Conservation (phyloP, 2,797 vertebrate species). For the Leptodactylus fallax region DNA sequence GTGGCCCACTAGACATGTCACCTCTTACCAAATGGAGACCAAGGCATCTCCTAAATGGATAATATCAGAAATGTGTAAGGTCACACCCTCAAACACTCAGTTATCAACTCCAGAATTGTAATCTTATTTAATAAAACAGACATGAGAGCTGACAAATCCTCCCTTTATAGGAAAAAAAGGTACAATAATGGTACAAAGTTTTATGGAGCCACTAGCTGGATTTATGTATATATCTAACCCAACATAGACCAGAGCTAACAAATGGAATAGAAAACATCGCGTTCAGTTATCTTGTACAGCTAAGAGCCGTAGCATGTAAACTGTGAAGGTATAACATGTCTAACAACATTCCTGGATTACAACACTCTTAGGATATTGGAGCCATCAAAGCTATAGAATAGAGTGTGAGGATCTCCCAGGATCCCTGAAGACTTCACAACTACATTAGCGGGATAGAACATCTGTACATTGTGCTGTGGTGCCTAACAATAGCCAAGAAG, state of each 20-base stretch:
- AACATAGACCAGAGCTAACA: background rate
- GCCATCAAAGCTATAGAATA: background rate
- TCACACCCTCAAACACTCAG: too few species aligned
- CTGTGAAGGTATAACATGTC: background rate
- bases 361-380: background rate
- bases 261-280: background rate
- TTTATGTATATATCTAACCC: background rate
- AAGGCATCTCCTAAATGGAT: too few species aligned
- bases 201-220: background rate
- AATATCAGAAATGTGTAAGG: too few species aligned
- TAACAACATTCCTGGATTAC: background rate
- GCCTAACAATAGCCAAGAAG: background rate
- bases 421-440: background rate
- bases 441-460: background rate
- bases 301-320: background rate
- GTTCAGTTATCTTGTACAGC: background rate
- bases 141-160: too few species aligned
- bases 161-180: background rate
- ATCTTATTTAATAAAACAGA: too few species aligned
- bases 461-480: background rate
- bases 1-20: too few species aligned
- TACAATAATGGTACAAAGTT: background rate
- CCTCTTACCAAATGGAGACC: too few species aligned
- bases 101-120: too few species aligned
- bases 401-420: background rate